Base-by-base conservation (phyloP, 2,797 vertebrate species). In the Hypotaenidia philippensis region DNA sequence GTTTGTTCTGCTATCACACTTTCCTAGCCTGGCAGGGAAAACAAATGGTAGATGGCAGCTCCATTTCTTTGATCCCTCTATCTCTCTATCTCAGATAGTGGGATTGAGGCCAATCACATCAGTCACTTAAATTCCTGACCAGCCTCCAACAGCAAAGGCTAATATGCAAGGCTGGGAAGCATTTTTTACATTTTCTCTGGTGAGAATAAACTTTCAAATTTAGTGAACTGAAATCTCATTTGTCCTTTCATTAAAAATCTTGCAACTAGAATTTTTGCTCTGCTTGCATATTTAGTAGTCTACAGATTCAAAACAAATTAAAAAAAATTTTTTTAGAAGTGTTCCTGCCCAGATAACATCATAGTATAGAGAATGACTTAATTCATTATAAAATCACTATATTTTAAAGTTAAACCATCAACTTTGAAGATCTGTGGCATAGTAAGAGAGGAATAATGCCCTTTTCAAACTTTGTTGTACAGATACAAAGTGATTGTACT, bases 1-100 rank as follows among this genome's bases (percentile, higher is more conserved):
- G 65, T 86, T 93, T 83, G 49, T 90, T 93, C 83, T 90, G 61
- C 53, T 89, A 95, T 95, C 86, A 65, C 19, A 57, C 8, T 93
- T 92, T 68, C 34, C 61, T 84, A 70, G 41, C 26, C 80, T 79
- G 70, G 77, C 61, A 90, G 59, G n/a, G 45, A 92, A 92, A 96
- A 70, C 36, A 47, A 90, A 61, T 4, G 5, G 76, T 90, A 60
- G 76, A 80, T 81, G 63, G 70, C 86, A 95, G 69, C 57, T 92
- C 18, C 38, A 50, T 88, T 94, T 94, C 77, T 88, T 49, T 92
- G 80, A 92, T 86, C 56, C 34, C 14, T 78, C 36, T 89, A 31
- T 89, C 34, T 40, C 49, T 41, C 22, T 60, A 64, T 89, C 74
- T 92, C 65, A 83, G 80, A 83, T 27, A 90, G 66, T 68, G 44